Evolutionary conservation across 2,113 vertebrate genomes (phyloP), one percentile per base, ranked within the genome.

Genomic region (Mesoclemmys tuberculata): DNA sequence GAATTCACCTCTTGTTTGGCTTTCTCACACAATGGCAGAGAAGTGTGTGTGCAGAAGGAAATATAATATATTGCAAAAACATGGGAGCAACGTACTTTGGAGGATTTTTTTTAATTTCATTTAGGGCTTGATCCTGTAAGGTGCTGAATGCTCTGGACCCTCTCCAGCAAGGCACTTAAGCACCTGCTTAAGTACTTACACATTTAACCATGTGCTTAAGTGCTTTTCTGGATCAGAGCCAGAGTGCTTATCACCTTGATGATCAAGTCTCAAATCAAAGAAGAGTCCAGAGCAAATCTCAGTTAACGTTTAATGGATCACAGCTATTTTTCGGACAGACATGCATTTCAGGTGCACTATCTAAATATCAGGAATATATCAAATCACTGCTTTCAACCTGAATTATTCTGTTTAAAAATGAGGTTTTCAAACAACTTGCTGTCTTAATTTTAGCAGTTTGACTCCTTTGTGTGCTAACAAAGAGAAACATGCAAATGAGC

Each of bases 391-490:
- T 97, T 96, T 64, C 83, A 89, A 52, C 29, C 10, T 96, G 85
- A 95, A 94, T 97, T 97, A 96, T 97, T 98, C 97, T 97, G 58
- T 88, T 94, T 95, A 87, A 97, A 98, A 97, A 93, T 82, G 58
- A 97, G 92, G 95, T 98, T 98, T 98, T 97, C 97, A 98, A 98
- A 97, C 97, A 97, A 97, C 96, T 97, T 95, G 22, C 91, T 96
- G 54, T 97, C 95, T 97, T 97, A 97, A 97, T 97, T 98, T 97
- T 97, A 97, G 92, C 95, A 96, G 95, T 97, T 98, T 96, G 90
- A 96, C 85, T 97, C 95, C 97, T 96, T 96, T 97, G 97, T 97
- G 93, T 89, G 95, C 75, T 97, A 97, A 98, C 97, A 98, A 96
- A 98, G 97, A 97, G 89, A 90, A 98, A 94, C 95, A 98, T 96